These are phyloP conservation scores for Sebastolobus altivelis DNA, from an alignment of 2,797 vertebrate species.

Conservation along the genomic window DNA sequence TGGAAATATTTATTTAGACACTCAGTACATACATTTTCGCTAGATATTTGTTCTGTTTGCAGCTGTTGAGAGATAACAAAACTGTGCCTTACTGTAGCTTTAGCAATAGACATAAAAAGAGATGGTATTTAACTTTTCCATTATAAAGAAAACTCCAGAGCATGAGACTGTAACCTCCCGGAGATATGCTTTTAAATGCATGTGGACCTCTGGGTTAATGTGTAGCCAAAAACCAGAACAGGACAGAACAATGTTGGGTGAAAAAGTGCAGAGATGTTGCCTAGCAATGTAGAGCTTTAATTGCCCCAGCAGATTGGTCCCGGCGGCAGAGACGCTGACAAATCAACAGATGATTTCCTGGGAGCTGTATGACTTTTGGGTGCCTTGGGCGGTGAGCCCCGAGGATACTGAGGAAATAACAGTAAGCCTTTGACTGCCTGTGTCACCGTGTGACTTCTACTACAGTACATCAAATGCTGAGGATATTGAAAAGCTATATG, in stretches of 20 bases:
- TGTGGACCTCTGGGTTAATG: slow-evolving; percentile 51
- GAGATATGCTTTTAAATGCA: neutral
- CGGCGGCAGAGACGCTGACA: slow-evolving; percentile 1
- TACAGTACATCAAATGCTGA: neutral
- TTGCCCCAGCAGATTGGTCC: neutral
- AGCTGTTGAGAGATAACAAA: neutral
- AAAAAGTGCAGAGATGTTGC: slow-evolving; percentile 25
- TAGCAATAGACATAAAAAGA: neutral
- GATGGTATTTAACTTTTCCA: neutral
- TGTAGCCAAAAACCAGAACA: slow-evolving; percentile 45
- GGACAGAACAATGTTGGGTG: slow-evolving; percentile 15
- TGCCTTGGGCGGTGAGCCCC: neutral
- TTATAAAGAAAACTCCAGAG: neutral
- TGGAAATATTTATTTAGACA: neutral
- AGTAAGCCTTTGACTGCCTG: slow-evolving; percentile 1
- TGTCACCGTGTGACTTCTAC: slow-evolving; percentile 1
- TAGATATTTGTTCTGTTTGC: neutral
- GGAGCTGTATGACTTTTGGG: neutral
- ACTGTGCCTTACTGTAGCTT: neutral
- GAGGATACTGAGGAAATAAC: neutral
- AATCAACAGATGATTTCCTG: slow-evolving; percentile 15
- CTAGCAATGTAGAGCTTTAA: slow-evolving; percentile 6
- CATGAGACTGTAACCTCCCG: neutral
- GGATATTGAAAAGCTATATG: neutral
- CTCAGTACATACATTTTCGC: neutral